Base-by-base conservation (phyloP, 2,113 vertebrate species). In the Dipodomys stephensi region DNA sequence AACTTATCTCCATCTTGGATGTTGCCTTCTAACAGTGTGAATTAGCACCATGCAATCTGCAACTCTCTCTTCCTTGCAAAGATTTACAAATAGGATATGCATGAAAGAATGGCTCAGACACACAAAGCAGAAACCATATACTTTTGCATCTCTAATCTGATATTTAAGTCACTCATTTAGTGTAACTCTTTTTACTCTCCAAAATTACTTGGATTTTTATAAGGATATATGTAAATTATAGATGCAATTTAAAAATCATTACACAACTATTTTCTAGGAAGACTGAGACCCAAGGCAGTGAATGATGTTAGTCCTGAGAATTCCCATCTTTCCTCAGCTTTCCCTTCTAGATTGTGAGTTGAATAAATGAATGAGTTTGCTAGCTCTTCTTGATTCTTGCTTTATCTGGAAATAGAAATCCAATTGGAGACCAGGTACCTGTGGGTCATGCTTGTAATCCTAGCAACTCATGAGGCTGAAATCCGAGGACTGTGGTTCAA, bases 361-460 rank as follows among this genome's bases (percentile, higher is more conserved):
- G 19, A 67, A 35, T 62, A 46, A 92, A 84, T 4, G 28, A 76
- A 68, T 44, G 23, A 22, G 20, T 74, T 65, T 82, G 32, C 68
- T 94, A 81, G 15, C 49, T 86, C 80, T 90, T 82, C 65, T 67
- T 67, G 44, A 72, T 72, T 88, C 18, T 76, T 84, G 35, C 25
- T 82, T 95, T 94, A 39, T n/a, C 72, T 65, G 72, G 44, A 60
- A 67, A 83, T 94, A 93, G 67, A 92, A 94, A 92, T 39, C 22
- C 60, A 94, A 65, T 87, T 90, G 92, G 65, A 81, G 93, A 73
- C 53, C 16, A 57, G 53, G 13, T 57, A 13, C 15, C 53, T 57
- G 53, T 16, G 53, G 53, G 13, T 57, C 53, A 57, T 57, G 53
- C 53, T 13, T 57, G 13, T 57, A 57, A 57, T 57, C 53, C 53